phyloP scores from a whole-genome alignment of 2,113 vertebrate species.

The Pelobates fuscus region DNA sequence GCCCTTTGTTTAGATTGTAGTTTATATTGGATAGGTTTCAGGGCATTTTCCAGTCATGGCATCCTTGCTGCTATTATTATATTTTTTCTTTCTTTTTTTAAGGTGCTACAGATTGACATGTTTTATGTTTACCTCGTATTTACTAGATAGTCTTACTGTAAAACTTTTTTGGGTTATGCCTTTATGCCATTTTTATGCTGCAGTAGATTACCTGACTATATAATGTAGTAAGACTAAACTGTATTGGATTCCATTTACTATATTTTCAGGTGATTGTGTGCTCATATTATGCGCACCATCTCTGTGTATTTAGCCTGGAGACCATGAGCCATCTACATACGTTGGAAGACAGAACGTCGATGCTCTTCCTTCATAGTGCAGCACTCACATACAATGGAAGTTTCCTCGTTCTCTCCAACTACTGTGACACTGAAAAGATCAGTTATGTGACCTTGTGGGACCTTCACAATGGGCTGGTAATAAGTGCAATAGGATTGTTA shows the following conservation, averaged over 20 bases:
- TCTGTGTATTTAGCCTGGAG: slow-evolving; percentile 59
- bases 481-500: background rate
- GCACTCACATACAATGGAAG: slow-evolving; percentile 56
- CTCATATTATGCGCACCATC: slow-evolving; percentile 60
- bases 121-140: too few relatives aligned
- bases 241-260: too few relatives aligned
- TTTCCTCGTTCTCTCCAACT: slow-evolving; percentile 60
- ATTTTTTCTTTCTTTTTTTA: too few relatives aligned
- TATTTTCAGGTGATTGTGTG: slow-evolving; percentile 59
- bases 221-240: background rate
- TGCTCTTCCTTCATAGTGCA: slow-evolving; percentile 59
- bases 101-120: too few relatives aligned
- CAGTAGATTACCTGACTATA: too few relatives aligned
- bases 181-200: too few relatives aligned
- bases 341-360: slow-evolving; percentile 59
- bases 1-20: too few relatives aligned
- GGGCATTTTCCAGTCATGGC: too few relatives aligned
- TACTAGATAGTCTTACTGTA: too few relatives aligned
- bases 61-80: too few relatives aligned
- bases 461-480: slow-evolving; percentile 53
- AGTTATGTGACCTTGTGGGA: slow-evolving; percentile 61
- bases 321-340: slow-evolving; percentile 57
- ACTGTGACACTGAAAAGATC: slow-evolving; percentile 57
- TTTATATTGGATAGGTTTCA: too few relatives aligned
- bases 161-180: too few relatives aligned